A percentile compares a stretch with the other conserved stretches of the same genome.
These are phyloP conservation scores for Alethe castanea DNA, from an alignment of 2,113 vertebrate species.

Conservation along the genomic window DNA sequence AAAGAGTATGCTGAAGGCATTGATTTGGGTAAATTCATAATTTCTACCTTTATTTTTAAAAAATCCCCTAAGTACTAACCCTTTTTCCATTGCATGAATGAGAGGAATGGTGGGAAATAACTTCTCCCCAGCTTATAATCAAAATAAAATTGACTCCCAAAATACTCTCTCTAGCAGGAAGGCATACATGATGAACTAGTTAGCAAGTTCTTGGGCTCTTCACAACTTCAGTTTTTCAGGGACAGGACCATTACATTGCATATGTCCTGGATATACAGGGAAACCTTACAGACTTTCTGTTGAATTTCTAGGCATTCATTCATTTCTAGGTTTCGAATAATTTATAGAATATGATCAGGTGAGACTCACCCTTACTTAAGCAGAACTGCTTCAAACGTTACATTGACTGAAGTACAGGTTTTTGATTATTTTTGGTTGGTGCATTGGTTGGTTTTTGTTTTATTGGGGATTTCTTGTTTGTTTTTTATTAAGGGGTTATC, in stretches of 20 bases:
- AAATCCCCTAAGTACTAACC: neutral
- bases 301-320: neutral
- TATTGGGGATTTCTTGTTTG: neutral
- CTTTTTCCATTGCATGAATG: neutral
- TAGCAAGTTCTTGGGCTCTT: neutral
- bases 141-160: neutral
- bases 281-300: neutral
- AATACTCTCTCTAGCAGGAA: neutral
- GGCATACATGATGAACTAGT: neutral
- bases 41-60: neutral
- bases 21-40: neutral
- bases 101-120: neutral
- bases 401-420: fast-evolving
- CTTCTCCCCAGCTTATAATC: neutral
- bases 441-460: neutral
- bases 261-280: neutral
- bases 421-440: neutral
- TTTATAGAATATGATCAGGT: neutral
- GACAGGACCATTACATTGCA: neutral
- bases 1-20: neutral
- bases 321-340: neutral
- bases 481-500: neutral
- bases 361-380: neutral
- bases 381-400: neutral
- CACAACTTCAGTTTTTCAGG: neutral